phyloP scores from a whole-genome alignment of 2,797 vertebrate species.

The Thunnus albacares region DNA sequence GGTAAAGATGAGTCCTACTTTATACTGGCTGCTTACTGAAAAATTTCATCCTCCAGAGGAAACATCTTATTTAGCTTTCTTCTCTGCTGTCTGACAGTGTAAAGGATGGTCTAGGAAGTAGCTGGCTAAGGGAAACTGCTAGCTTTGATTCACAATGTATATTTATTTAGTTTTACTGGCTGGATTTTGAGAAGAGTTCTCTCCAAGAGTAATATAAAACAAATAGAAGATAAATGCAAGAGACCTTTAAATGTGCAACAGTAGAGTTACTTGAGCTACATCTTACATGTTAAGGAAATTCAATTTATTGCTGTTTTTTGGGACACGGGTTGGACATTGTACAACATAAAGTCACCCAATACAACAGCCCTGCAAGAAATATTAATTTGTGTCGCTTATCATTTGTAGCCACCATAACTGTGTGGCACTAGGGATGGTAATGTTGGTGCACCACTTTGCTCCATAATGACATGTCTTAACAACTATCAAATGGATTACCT shows the following conservation, averaged over 20 bases:
- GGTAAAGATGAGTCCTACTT: conserved; percentile 35
- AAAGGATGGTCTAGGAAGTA: conserved; percentile 37
- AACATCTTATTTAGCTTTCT: conserved; percentile 37
- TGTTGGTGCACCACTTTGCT: background rate
- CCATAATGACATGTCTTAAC: background rate
- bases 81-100: conserved; percentile 22
- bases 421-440: no score
- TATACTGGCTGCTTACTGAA: conserved; percentile 15
- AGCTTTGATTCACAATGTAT: conserved; percentile 24
- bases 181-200: background rate
- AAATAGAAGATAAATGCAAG: conserved; percentile 19
- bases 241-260: background rate
- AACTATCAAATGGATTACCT: no score
- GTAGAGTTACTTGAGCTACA: conserved; percentile 3
- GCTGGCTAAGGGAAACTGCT: conserved; percentile 32
- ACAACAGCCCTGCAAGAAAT: no score
- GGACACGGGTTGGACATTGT: conserved; percentile 2
- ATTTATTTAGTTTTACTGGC: conserved; percentile 32
- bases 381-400: no score
- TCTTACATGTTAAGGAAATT: conserved; percentile 6
- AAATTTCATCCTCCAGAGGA: conserved; percentile 36
- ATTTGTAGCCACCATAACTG: no score
- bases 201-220: conserved; percentile 8
- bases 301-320: conserved; percentile 3
- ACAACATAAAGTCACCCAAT: background rate